These are phyloP conservation scores for Torymus auratus DNA, from an alignment of 2,888 invertebrate species.

Conservation along the genomic window DNA sequence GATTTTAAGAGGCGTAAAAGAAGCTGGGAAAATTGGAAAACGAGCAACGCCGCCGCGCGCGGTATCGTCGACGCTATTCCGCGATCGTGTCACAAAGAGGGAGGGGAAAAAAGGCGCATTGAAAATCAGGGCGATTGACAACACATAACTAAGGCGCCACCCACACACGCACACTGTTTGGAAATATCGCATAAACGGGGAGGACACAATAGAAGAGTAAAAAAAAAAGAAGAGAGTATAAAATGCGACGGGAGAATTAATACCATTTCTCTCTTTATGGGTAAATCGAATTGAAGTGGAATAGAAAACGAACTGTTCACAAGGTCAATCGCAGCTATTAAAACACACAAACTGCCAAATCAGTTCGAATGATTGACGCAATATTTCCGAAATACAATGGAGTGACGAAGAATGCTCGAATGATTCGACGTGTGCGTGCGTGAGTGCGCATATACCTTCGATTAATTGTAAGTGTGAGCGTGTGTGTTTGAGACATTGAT, in stretches of 20 bases:
- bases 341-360: conserved; percentile 52
- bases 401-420: conserved; percentile 35
- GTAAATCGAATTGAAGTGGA: not conserved
- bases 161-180: too few species aligned
- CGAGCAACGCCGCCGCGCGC: too few species aligned
- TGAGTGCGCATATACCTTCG: conserved; percentile 1
- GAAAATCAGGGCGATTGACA: conserved; percentile 22
- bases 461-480: not conserved
- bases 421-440: conserved; percentile 15
- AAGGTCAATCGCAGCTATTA: conserved; percentile 7
- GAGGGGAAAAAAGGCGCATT: not conserved
- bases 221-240: too few species aligned
- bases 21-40: too few species aligned
- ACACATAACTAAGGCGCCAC: not conserved
- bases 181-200: too few species aligned
- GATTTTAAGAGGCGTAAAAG: conserved; percentile 26
- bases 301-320: not conserved
- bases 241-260: too few species aligned
- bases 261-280: too few species aligned
- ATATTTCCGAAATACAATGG: conserved; percentile 22
- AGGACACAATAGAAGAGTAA: too few species aligned
- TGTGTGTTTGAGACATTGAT: not conserved
- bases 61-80: too few species aligned
- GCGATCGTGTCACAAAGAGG: too few species aligned
- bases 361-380: conserved; percentile 40